A percentile compares a stretch with the other conserved stretches of the same genome.
Evolutionary conservation across 1,140 invertebrate species (phyloP).

Genomic region (Schmidtea mediterranea): DNA sequence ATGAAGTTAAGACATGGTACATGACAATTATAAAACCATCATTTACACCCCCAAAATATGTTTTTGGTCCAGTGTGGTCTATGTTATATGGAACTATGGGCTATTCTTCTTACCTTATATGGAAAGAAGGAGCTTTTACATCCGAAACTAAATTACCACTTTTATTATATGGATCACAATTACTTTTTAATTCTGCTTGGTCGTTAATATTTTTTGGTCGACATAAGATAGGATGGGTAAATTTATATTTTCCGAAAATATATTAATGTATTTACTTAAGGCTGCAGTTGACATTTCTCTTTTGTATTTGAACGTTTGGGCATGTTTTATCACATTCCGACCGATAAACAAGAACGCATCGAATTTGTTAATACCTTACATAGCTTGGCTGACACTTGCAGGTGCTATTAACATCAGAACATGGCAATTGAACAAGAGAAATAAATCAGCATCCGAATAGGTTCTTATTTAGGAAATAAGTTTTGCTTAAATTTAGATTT

Average conservation of each 20-base stretch:
- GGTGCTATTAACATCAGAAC: constrained; percentile 37
- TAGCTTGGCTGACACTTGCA: constrained; percentile 47
- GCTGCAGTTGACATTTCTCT: constrained; percentile 40
- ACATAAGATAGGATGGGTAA: constrained; percentile 42
- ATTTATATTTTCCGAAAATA: too few species aligned
- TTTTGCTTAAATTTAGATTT: too few species aligned
- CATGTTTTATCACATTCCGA: constrained; percentile 38
- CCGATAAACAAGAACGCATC: constrained; percentile 40
- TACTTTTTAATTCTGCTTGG: constrained; percentile 57
- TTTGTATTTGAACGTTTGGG: constrained; percentile 36
- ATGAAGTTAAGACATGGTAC: background rate
- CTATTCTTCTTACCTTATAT: constrained; percentile 55
- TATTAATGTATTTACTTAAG: too few species aligned
- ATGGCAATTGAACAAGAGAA: constrained; percentile 31
- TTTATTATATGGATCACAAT: constrained; percentile 41
- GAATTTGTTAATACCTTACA: constrained; percentile 44
- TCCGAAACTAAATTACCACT: constrained; percentile 29
- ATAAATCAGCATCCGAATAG: too few species aligned
- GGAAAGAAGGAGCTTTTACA: constrained; percentile 23
- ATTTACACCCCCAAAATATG: constrained; percentile 52
- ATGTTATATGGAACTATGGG: constrained; percentile 49
- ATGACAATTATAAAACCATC: constrained; percentile 39
- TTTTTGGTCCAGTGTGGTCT: constrained; percentile 53
- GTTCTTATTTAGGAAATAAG: too few species aligned
- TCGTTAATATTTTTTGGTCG: constrained; percentile 54